Percentiles rank a stretch among this genome's conserved stretches.
These are phyloP conservation scores for Dermochelys coriacea DNA, from an alignment of 2,797 vertebrate species.

Conservation along the genomic window DNA sequence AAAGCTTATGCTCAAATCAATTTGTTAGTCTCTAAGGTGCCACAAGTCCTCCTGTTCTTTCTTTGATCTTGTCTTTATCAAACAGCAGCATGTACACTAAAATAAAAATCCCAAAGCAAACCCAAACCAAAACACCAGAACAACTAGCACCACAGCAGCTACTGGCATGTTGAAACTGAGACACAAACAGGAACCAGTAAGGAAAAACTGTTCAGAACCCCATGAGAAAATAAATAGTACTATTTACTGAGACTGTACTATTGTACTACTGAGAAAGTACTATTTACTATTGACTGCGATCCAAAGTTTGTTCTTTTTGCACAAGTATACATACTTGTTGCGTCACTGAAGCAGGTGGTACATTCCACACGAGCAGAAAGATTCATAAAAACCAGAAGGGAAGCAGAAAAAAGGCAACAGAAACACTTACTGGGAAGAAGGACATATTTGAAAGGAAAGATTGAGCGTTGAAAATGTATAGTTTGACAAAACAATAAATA, in stretches of 20 bases:
- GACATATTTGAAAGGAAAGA: neutral
- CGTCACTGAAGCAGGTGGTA: neutral
- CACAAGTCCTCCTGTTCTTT: too few species aligned
- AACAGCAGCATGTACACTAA: neutral
- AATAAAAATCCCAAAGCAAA: neutral
- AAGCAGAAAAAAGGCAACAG: neutral
- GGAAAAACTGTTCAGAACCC: neutral
- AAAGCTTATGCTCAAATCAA: too few species aligned
- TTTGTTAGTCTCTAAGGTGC: too few species aligned
- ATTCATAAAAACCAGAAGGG: neutral
- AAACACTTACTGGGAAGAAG: neutral
- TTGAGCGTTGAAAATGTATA: neutral
- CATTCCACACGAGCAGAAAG: neutral
- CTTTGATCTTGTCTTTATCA: too few species aligned
- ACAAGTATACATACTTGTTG: neutral
- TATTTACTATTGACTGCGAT: too few species aligned
- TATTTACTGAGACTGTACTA: too few species aligned
- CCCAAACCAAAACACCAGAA: neutral
- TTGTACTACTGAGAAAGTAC: too few species aligned
- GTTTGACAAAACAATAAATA: neutral
- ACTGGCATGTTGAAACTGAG: neutral
- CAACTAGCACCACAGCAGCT: neutral
- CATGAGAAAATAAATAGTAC: neutral
- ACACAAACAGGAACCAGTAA: neutral
- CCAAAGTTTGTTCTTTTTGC: neutral